Evolutionary conservation across 2,113 vertebrate species (phyloP).

Genomic region (Heterochromis multidens): DNA sequence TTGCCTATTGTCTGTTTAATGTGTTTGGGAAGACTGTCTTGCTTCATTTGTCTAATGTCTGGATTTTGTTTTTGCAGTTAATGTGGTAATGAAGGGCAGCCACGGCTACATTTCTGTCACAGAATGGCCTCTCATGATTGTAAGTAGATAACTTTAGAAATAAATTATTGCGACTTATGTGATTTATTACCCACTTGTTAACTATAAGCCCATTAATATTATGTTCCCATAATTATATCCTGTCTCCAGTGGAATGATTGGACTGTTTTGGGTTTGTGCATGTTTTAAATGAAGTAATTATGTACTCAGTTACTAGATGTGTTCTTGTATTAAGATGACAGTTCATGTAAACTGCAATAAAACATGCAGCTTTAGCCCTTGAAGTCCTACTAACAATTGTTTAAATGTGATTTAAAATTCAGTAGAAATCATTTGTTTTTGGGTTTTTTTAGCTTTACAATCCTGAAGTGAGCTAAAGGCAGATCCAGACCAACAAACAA

Average conservation of each 20-base stretch:
- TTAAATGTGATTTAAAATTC: background rate
- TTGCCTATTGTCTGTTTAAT: background rate
- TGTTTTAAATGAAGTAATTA: background rate
- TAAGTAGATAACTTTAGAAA: constrained; percentile 68
- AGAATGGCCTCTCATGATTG: constrained; percentile 91
- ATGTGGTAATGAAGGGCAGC: constrained; percentile 81
- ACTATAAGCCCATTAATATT: background rate
- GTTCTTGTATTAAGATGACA: background rate
- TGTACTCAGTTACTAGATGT: background rate
- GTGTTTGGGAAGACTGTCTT: background rate
- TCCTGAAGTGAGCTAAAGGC: background rate
- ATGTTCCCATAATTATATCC: background rate
- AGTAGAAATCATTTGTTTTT: background rate
- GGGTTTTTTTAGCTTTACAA: background rate
- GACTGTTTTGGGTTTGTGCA: background rate
- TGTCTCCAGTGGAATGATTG: background rate
- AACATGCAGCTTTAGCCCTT: background rate
- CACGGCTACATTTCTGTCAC: constrained; percentile 87
- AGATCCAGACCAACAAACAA: background rate
- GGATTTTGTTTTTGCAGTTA: constrained; percentile 72
- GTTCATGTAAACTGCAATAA: background rate
- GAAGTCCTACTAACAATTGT: background rate
- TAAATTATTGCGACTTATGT: background rate
- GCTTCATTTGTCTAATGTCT: background rate
- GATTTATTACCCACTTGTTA: background rate